Evolutionary conservation across 2,888 invertebrate genomes (phyloP), one percentile per base, ranked within the genome.

Genomic region (Steinernema hermaphroditum): DNA sequence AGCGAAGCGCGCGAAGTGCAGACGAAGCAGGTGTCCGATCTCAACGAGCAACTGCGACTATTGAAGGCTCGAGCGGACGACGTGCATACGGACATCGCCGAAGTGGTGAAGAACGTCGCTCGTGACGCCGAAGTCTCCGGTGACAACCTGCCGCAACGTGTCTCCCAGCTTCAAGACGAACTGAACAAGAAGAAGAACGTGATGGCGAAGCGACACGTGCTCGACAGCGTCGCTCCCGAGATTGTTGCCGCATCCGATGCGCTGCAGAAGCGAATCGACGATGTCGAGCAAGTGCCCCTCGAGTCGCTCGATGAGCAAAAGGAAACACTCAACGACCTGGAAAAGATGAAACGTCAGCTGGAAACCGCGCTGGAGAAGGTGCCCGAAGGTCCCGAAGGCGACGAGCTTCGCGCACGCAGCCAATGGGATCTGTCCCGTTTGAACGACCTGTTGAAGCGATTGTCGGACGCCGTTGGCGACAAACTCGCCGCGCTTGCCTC

Each of bases 401-500:
- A 77, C 44, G 77, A 78, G 72, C 74, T 80, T 68, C 74, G 76
- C 29, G 72, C 76, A 70, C 77, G 76, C 76, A 78, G 77, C 68
- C 72, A 74, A 69, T 78, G 78, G 77, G 80, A 78, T 76, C 73
- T 79, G 57, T 78, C 78, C 14, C 71, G 73, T 62, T 74, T 80
- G 69, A 77, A 80, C 71, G 78, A 79, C 68, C 73, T 77, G 32
- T 72, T 79, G 69, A 76, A 74, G 70, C 70, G 75, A 62, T 74
- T 80, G 32, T 77, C 76, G 54, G 74, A 73, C 54, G 76, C 76
- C 32, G 76, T 80, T 71, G 80, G 78, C 32, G 78, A 80, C 74
- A 79, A 78, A 57, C 69, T 79, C 37, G 78, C 78, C 49, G 78
- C 80, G 70, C 77, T 78, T 70, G 80, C 78, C 34, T 75, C 78